Evolutionary conservation across 1,140 invertebrate genomes (phyloP).

Genomic region (Drosophila nigrodunni): DNA sequence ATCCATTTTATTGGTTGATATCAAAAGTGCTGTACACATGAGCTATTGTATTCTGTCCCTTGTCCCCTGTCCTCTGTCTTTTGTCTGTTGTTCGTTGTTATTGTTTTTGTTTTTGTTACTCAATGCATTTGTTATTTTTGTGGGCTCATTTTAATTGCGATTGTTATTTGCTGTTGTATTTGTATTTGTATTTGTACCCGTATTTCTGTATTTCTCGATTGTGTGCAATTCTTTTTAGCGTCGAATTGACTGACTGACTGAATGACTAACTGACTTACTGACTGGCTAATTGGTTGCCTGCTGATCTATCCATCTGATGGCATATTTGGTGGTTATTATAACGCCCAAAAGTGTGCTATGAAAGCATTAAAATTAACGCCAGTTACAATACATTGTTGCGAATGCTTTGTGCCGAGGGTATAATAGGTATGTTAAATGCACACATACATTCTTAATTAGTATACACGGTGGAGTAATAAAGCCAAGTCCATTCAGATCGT

Average conservation of each 20-base stretch:
- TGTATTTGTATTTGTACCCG: slow-evolving; percentile 35
- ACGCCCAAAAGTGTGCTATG: slow-evolving; percentile 45
- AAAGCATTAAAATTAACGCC: slow-evolving; percentile 47
- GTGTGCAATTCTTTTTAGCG: slow-evolving; percentile 36
- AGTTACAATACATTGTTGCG: slow-evolving; percentile 13
- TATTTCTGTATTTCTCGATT: slow-evolving; percentile 23
- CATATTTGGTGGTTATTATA: slow-evolving; percentile 59
- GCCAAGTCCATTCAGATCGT: too few relatives aligned
- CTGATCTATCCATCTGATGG: slow-evolving; percentile 21
- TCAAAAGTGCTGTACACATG: slow-evolving; percentile 3
- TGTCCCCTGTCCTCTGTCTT: slow-evolving; percentile 1
- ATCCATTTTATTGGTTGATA: slow-evolving; percentile 37
- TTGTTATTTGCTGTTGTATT: slow-evolving; percentile 58
- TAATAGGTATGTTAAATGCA: too few relatives aligned
- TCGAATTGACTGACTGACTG: slow-evolving; percentile 9
- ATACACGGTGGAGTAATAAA: too few relatives aligned
- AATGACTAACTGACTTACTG: slow-evolving; percentile 19
- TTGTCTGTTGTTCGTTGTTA: slow-evolving; percentile 3
- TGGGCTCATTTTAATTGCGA: slow-evolving; percentile 74
- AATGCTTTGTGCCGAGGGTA: too few relatives aligned
- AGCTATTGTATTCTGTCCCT: slow-evolving; percentile 19
- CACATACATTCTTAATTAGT: too few relatives aligned
- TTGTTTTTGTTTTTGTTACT: slow-evolving; percentile 45
- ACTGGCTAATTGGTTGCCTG: slow-evolving; percentile 23
- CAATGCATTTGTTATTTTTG: slow-evolving; percentile 61